These are phyloP conservation scores for Poeciliopsis occidentalis DNA, from an alignment of 2,113 vertebrate species.

Conservation along the genomic window DNA sequence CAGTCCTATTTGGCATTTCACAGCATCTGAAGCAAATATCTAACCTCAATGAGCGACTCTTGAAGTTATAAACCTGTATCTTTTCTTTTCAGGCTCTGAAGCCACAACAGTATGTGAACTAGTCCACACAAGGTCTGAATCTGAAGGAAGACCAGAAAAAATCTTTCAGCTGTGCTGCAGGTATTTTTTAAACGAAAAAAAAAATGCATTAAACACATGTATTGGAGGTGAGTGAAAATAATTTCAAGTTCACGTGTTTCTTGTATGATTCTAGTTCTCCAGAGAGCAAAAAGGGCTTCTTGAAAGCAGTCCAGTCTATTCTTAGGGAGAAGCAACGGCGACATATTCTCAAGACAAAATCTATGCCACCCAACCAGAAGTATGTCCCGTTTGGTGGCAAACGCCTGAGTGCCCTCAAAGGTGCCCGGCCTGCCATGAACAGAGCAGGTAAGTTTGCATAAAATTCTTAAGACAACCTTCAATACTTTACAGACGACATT, in stretches of 20 bases:
- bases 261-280: conserved; percentile 81
- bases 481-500: background rate
- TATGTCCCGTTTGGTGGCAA: conserved; percentile 97
- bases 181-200: conserved; percentile 62
- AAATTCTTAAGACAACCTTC: background rate
- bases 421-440: conserved; percentile 87
- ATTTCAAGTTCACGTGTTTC: background rate
- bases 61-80: background rate
- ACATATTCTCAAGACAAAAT: conserved; percentile 94
- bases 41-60: background rate
- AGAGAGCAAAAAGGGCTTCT: conserved; percentile 93
- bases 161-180: conserved; percentile 96
- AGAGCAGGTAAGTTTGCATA: conserved; percentile 86
- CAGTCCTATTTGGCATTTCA: background rate
- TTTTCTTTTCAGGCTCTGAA: conserved; percentile 83
- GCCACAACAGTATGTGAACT: conserved; percentile 90
- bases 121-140: conserved; percentile 93
- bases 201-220: background rate
- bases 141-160: conserved; percentile 94
- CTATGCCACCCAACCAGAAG: conserved; percentile 90
- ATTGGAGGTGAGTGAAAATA: background rate
- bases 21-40: background rate
- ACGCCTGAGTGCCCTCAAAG: conserved; percentile 92
- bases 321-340: conserved; percentile 93
- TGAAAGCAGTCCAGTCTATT: conserved; percentile 92